Conservation (phyloP, 2,888 invertebrate genomes). For the Terebella lapidaria region DNA sequence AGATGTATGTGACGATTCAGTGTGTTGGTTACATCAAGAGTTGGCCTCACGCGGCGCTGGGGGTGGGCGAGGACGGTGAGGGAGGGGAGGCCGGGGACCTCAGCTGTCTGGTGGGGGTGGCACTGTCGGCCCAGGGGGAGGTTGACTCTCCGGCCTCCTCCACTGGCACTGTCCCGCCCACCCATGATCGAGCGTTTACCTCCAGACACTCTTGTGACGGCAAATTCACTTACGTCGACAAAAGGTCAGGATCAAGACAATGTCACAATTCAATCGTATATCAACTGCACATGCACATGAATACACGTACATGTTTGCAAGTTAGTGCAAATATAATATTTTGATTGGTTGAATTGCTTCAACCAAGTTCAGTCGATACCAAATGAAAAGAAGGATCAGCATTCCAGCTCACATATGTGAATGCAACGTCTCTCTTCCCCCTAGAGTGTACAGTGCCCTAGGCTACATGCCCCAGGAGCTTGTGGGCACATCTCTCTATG, state of each 20-base stretch:
- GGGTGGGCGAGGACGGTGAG: constrained; percentile 66
- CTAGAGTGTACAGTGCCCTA: constrained; percentile 79
- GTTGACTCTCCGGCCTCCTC: no score
- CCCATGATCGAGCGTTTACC: constrained; percentile 59
- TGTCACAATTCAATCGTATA: background rate
- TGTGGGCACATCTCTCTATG: constrained; percentile 86
- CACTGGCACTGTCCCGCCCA: constrained; percentile 25
- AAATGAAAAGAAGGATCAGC: no score
- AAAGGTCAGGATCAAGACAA: constrained; percentile 67
- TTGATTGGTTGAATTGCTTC: no score
- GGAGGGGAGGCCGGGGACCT: constrained; percentile 65
- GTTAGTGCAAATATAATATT: background rate
- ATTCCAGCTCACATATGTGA: no score
- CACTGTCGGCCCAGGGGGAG: constrained; percentile 69
- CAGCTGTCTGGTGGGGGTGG: constrained; percentile 85
- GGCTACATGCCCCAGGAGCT: constrained; percentile 91
- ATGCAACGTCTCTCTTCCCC: no score
- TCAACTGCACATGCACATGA: background rate
- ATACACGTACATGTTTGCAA: background rate
- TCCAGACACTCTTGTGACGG: constrained; percentile 85
- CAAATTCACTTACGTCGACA: constrained; percentile 87
- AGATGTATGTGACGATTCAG: no score
- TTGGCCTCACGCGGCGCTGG: constrained; percentile 77
- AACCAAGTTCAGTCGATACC: no score
- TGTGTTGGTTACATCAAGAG: constrained; percentile 91